A percentile compares a stretch with the other conserved stretches of the same genome.
Evolutionary conservation across 1,140 invertebrate species (phyloP).

Genomic region (Thalassaphorura encarpata): DNA sequence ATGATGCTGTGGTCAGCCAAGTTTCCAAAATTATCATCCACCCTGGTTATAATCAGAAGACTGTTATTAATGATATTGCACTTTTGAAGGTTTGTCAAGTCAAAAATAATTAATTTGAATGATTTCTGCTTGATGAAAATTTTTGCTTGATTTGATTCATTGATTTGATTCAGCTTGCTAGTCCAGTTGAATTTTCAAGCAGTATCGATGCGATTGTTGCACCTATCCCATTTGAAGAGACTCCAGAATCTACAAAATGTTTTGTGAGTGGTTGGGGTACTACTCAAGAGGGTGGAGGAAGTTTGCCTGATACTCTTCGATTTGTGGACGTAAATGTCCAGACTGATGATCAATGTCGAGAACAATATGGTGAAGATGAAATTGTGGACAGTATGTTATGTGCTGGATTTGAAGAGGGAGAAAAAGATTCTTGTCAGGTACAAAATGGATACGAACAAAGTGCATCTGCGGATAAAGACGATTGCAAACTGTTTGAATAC

Average conservation of each 20-base stretch:
- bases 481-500: too few relatives aligned
- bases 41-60: not conserved
- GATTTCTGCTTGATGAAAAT: too few relatives aligned
- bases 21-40: not conserved
- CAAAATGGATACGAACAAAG: too few relatives aligned
- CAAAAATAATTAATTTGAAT: too few relatives aligned
- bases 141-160: too few relatives aligned
- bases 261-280: too few relatives aligned
- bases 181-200: not conserved
- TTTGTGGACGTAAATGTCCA: slow-evolving; percentile 50
- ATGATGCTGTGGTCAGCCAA: not conserved
- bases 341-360: slow-evolving; percentile 28
- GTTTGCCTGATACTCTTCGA: slow-evolving; percentile 44
- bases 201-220: not conserved
- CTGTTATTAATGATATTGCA: not conserved
- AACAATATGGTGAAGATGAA: slow-evolving; percentile 30
- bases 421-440: slow-evolving; percentile 65
- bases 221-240: too few relatives aligned
- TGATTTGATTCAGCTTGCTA: slow-evolving; percentile 2
- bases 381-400: slow-evolving; percentile 82
- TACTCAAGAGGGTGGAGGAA: slow-evolving; percentile 48
- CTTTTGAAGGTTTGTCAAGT: too few relatives aligned
- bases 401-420: slow-evolving; percentile 62
- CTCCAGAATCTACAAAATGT: too few relatives aligned
- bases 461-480: too few relatives aligned